phyloP scores from a whole-genome alignment of 2,113 vertebrate genomes.

The Varanus salvator region DNA sequence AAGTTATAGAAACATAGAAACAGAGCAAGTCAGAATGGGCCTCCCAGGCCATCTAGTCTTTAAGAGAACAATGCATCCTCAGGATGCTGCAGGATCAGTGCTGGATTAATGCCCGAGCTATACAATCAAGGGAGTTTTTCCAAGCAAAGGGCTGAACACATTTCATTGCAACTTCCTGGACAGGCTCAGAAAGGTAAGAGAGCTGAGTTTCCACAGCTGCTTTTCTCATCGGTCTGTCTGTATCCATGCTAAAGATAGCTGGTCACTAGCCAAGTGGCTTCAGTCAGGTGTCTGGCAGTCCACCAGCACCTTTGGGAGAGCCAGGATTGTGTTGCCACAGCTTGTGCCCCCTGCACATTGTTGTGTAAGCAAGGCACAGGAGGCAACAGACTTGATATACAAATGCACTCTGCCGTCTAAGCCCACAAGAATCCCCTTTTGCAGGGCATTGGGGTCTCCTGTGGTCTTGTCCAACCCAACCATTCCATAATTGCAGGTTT shows the following conservation, averaged over 20 bases:
- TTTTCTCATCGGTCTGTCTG: neutral
- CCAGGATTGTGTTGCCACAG: too few relatives aligned
- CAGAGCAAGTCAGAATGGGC: too few relatives aligned
- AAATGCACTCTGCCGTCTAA: neutral
- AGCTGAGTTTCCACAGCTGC: too few relatives aligned
- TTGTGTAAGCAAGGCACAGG: fast-evolving
- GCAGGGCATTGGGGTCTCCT: neutral
- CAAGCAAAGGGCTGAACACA: neutral
- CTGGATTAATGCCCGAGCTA: neutral
- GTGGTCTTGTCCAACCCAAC: neutral
- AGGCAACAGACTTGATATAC: neutral
- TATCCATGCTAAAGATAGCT: neutral
- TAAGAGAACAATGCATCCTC: neutral
- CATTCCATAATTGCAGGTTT: neutral
- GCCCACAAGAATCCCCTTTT: neutral
- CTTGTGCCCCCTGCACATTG: neutral
- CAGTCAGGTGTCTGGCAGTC: neutral
- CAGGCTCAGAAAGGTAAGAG: neutral
- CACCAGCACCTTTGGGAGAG: neutral
- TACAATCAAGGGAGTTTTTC: neutral
- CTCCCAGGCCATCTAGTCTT: too few relatives aligned
- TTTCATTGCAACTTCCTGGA: neutral
- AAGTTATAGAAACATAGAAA: neutral
- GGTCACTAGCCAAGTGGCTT: neutral
- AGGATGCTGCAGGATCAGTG: neutral